phyloP scores from a whole-genome alignment of 1,140 invertebrate genomes.

The honey bee (Apis mellifera) region DNA sequence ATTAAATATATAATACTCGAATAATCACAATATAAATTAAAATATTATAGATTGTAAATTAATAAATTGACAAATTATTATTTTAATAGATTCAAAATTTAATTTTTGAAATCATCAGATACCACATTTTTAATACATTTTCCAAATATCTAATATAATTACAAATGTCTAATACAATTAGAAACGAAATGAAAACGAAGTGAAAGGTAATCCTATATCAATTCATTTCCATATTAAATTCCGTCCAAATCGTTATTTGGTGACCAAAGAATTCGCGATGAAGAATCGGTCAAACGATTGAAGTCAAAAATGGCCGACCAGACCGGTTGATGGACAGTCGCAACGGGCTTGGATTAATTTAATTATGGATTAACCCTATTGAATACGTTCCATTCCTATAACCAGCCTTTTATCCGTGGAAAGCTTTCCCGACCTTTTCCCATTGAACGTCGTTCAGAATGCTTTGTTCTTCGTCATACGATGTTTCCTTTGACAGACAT shows the following conservation, averaged over 20 bases:
- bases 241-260: conserved; percentile 36
- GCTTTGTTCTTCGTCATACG: background rate
- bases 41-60: too few species aligned
- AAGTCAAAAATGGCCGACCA: conserved; percentile 31
- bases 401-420: background rate
- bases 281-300: background rate
- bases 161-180: too few species aligned
- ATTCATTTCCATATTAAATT: conserved; percentile 34
- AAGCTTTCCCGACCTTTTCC: background rate
- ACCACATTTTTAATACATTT: too few species aligned
- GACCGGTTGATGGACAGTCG: conserved; percentile 2
- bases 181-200: background rate
- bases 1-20: background rate
- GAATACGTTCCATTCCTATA: conserved; percentile 16
- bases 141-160: too few species aligned
- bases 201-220: too few species aligned
- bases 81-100: too few species aligned
- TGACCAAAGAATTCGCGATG: conserved; percentile 34
- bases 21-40: too few species aligned
- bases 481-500: conserved; percentile 20
- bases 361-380: conserved; percentile 54
- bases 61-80: too few species aligned
- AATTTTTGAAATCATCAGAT: too few species aligned
- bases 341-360: conserved; percentile 51
- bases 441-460: background rate